Conservation (phyloP, 2,113 vertebrate genomes). For the Syrmaticus mikado region DNA sequence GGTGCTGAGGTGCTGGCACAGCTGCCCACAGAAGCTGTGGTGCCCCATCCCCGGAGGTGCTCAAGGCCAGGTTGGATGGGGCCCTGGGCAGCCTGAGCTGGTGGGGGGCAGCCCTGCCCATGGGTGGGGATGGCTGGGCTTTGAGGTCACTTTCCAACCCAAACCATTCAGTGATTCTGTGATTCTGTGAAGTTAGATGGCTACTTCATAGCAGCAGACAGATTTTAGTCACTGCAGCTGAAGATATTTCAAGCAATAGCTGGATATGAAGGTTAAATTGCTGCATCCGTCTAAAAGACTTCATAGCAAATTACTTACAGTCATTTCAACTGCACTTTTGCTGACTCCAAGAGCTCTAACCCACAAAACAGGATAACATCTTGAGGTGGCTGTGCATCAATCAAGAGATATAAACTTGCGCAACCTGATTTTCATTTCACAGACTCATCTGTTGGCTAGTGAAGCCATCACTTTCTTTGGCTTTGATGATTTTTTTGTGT, state of each 20-base stretch:
- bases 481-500: neutral
- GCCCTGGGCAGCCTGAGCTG: too few species aligned
- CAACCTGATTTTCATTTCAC: constrained; percentile 48
- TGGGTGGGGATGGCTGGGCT: too few species aligned
- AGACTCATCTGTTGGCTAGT: constrained; percentile 14
- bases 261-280: neutral
- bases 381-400: constrained; percentile 29
- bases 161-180: too few species aligned
- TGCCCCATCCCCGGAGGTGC: too few species aligned
- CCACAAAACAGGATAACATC: constrained; percentile 64
- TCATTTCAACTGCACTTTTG: constrained; percentile 27
- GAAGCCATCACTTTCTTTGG: neutral
- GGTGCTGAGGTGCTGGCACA: too few species aligned
- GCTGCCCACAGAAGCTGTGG: too few species aligned
- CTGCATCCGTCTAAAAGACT: neutral
- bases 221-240: neutral
- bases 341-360: constrained; percentile 42
- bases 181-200: neutral
- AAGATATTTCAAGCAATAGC: neutral
- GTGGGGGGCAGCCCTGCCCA: too few species aligned
- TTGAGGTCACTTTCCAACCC: too few species aligned
- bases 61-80: too few species aligned
- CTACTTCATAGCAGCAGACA: neutral
- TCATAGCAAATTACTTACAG: neutral
- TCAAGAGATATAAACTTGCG: neutral